Conservation (phyloP, 2,113 vertebrate genomes). For the Mesembrinibis cayennensis region DNA sequence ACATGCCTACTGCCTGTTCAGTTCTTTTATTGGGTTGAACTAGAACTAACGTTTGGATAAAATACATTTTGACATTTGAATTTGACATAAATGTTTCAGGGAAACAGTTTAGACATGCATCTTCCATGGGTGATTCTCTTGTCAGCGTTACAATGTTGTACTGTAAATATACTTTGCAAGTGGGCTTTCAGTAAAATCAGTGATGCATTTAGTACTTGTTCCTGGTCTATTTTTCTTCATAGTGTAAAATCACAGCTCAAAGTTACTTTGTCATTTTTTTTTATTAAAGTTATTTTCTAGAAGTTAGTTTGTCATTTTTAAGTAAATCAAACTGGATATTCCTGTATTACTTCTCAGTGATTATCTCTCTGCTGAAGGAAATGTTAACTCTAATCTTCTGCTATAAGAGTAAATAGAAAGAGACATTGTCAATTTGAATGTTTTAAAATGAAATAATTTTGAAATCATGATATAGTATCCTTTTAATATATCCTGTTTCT, state of each 20-base stretch:
- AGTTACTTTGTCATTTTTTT: not conserved
- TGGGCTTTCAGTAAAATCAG: slow-evolving; percentile 7
- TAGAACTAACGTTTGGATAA: slow-evolving; percentile 41
- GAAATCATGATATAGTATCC: not conserved
- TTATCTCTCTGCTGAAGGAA: not conserved
- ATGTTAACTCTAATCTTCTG: not conserved
- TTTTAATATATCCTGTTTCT: not conserved
- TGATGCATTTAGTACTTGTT: slow-evolving; percentile 3
- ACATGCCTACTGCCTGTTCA: slow-evolving; percentile 44
- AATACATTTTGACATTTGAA: slow-evolving; percentile 71
- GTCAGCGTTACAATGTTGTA: not conserved
- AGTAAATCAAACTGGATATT: slow-evolving; percentile 24
- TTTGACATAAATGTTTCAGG: slow-evolving; percentile 61
- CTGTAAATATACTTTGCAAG: slow-evolving; percentile 45
- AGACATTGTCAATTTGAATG: slow-evolving; percentile 35
- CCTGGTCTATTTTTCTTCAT: not conserved
- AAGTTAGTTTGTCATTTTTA: slow-evolving; percentile 26
- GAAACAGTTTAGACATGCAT: slow-evolving; percentile 38
- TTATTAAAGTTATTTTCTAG: not conserved
- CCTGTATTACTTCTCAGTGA: not conserved
- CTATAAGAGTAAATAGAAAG: not conserved
- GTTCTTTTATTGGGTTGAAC: slow-evolving; percentile 53
- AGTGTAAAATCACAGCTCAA: not conserved
- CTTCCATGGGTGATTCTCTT: slow-evolving; percentile 22
- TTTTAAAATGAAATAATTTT: not conserved